Conservation (phyloP, 2,113 vertebrate genomes). For the Polypterus bichir region DNA sequence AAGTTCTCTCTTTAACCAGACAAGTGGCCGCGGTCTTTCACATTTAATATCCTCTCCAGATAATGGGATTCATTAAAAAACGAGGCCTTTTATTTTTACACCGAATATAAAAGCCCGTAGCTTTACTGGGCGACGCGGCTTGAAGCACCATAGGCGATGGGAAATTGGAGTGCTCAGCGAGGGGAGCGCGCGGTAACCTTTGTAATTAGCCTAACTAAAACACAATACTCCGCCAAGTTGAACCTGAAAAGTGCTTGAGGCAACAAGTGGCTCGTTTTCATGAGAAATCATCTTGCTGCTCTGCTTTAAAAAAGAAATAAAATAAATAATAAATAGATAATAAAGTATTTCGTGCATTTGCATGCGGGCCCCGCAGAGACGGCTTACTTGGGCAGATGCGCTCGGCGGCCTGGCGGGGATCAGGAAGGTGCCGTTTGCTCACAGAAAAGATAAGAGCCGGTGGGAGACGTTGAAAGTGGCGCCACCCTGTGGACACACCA, state of each 20-base stretch:
- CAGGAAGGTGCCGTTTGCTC: too few species aligned
- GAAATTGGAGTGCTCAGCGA: slow-evolving; percentile 46
- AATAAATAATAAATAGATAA: too few species aligned
- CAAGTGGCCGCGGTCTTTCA: too few species aligned
- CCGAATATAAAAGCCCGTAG: neutral
- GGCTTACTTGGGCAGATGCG: too few species aligned
- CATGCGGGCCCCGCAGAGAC: too few species aligned
- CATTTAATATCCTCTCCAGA: neutral
- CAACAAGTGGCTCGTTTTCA: slow-evolving; percentile 4
- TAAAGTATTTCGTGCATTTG: too few species aligned
- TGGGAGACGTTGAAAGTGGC: too few species aligned
- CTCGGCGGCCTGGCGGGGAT: too few species aligned
- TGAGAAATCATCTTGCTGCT: neutral
- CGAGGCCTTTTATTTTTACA: neutral
- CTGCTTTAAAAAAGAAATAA: neutral
- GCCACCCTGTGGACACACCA: too few species aligned
- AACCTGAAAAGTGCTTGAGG: slow-evolving; percentile 3
- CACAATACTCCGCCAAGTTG: slow-evolving; percentile 37
- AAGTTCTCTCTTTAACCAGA: too few species aligned
- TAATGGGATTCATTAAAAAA: neutral
- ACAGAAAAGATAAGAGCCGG: too few species aligned
- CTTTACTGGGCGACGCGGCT: slow-evolving; percentile 13
- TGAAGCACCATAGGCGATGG: slow-evolving; percentile 43
- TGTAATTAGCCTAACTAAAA: slow-evolving; percentile 49
- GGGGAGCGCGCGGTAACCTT: slow-evolving; percentile 36